These are phyloP conservation scores for Saturnia pavonia DNA, from an alignment of 2,888 invertebrate species.

Conservation along the genomic window DNA sequence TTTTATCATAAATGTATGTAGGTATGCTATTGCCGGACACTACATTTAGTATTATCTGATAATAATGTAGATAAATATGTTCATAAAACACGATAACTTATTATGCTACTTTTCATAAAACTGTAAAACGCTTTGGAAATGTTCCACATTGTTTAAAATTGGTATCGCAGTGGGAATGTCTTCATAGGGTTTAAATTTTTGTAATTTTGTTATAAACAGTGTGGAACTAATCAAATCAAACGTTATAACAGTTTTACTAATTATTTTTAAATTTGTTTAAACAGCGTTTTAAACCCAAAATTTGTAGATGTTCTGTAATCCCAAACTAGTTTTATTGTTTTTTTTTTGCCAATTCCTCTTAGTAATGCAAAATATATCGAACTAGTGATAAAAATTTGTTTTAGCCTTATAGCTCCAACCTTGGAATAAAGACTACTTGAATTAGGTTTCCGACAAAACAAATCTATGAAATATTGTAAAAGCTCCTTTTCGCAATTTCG, in stretches of 20 bases:
- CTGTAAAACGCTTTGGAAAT: not conserved
- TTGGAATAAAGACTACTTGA: not conserved
- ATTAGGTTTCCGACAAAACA: not conserved
- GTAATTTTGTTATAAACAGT: conserved; percentile 38
- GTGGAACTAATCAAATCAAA: conserved; percentile 37
- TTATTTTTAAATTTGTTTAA: not conserved
- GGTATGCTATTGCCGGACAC: not conserved
- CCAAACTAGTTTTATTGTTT: not conserved
- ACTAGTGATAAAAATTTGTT: not conserved
- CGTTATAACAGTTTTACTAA: not conserved
- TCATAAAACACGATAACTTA: not conserved
- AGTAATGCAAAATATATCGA: not conserved
- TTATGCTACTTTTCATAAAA: not conserved
- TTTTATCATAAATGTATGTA: conserved; percentile 1
- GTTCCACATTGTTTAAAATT: conserved; percentile 59
- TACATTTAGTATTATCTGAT: conserved; percentile 8
- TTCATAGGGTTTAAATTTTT: conserved; percentile 11
- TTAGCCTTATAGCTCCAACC: too few relatives aligned
- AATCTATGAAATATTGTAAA: not conserved
- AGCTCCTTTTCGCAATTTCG: too few relatives aligned
- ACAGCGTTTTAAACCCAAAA: not conserved
- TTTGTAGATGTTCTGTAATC: not conserved
- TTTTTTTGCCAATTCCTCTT: not conserved
- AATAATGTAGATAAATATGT: conserved; percentile 12
- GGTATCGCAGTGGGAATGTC: conserved; percentile 60